Base-by-base conservation (phyloP, 2,797 vertebrate genomes). In the Mycteria americana region DNA sequence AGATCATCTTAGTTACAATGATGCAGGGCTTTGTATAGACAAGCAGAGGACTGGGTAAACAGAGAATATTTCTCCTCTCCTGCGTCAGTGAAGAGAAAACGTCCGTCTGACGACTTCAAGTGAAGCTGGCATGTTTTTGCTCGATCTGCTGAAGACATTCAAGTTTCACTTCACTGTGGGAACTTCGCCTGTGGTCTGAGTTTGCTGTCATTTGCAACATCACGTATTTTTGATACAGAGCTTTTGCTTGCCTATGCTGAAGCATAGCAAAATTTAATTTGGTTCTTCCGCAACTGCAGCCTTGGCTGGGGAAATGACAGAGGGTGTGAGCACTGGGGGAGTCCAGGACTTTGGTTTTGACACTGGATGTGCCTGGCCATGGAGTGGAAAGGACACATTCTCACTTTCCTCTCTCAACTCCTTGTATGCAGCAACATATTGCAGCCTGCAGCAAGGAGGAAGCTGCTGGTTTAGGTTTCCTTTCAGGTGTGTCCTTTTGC, bases 141-240 rank as follows among this genome's bases (percentile, higher is more conserved):
- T 60, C 12, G 3, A 72, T 39, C 45, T 91, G 41, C 11, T 35
- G 64, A 85, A 77, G 90, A 80, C 63, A 43, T 19, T 27, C 4
- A 13, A 85, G 95, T 95, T 97, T 95, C 92, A 93, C 68, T 94
- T 97, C 84, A 8, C 68, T 77, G 41, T 77, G 78, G 64, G 75
- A 62, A 30, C 75, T 84, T 68, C 35, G n/a, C 41, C 59, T 77
- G 75, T 65, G 93, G 68, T 70, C 86, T 4, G 27, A 91, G 64
- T 65, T 77, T 85, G 74, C 35, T 2, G 0, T 70, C 59, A 64
- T 45, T 78, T 53, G 46, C 56, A 53, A 43, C 88, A 30, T 19
- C 11, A 6, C 0, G 0, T 41, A 13, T 45, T 85, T 94, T 82
- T 73, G 24, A 35, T 8, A 13, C 31, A 24, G 82, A 89, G 25